Base-by-base conservation (phyloP, 1,140 invertebrate genomes). In the Diploscapter pachys region DNA sequence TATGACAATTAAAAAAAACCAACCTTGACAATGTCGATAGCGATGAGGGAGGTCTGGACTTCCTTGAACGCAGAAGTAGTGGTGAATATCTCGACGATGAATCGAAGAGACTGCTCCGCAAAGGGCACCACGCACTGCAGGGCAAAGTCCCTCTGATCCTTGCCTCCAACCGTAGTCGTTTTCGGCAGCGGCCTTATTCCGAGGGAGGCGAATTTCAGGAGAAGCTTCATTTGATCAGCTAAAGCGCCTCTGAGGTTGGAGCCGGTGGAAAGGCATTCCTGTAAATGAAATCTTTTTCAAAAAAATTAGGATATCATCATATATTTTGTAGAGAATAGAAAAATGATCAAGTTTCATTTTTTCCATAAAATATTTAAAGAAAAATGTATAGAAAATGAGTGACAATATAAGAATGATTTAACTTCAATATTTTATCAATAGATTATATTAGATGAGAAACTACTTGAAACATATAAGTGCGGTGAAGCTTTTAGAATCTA, bases 21-120 rank as follows among this genome's bases (percentile, higher is more conserved):
- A 64, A 83, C 81, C 62, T 81, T 71, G 31, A 85, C 67, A 53
- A 85, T 78, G 56, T 85, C 79, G 6, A 83, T 72, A 2, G 82
- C 73, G 57, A 84, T 64, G 3, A 64, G 57, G 3, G 79, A 79
- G 53, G 80, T 57, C 11, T 85, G 63, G 11, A 80, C 72, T 63
- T 85, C 83, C 6, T 79, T 66, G 61, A 67, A 73, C 4, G 72
- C 56, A 53, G 80, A 74, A 6, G 75, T 80, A 48, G 81, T 74
- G 2, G 77, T 62, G 72, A 80, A 85, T 70, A 71, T 85, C 51
- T 83, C 84, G 8, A 85, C 73, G 13, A 76, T 53, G 13, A 71
- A 80, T 68, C 78, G 68, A 59, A 85, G 73, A 9, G 83, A 79
- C 6, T 75, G 56, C 69, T 85, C 83, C 3, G 81, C 81, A 70